Evolutionary conservation across 2,113 vertebrate genomes (phyloP).

Genomic region (Takifugu bimaculatus): DNA sequence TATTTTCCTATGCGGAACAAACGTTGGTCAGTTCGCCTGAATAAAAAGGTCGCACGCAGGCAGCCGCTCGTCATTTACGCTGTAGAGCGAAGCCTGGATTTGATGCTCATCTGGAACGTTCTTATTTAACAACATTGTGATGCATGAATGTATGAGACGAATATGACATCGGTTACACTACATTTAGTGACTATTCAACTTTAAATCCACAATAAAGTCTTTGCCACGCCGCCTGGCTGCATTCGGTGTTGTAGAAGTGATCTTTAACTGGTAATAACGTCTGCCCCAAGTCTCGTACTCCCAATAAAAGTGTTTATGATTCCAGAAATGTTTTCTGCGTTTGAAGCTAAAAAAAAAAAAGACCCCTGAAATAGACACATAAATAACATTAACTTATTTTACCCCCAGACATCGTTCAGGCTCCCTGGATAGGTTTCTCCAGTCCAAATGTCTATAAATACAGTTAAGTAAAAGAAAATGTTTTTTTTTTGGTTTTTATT

Average conservation of each 20-base stretch:
- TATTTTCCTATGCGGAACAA: neutral
- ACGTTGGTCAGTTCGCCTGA: neutral
- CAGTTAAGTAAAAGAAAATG: no score
- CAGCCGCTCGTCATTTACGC: neutral
- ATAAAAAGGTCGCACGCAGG: no score
- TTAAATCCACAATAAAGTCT: neutral
- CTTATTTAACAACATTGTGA: slow-evolving; percentile 16
- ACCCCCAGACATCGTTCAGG: no score
- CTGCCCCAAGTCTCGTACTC: neutral
- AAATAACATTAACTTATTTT: no score
- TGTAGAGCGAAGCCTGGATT: slow-evolving; percentile 9
- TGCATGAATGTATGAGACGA: slow-evolving; percentile 27
- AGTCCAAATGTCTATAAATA: no score
- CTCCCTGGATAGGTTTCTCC: no score
- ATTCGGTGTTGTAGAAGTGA: no score
- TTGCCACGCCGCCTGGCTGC: neutral
- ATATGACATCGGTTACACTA: neutral
- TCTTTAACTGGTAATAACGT: no score
- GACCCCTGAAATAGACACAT: no score
- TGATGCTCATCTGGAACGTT: slow-evolving; percentile 20
- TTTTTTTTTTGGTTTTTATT: no score
- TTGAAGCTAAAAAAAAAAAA: no score
- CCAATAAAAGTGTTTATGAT: neutral
- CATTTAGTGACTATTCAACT: neutral
- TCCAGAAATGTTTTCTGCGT: no score